These are phyloP conservation scores for Aspiorhynchus laticeps DNA, from an alignment of 2,113 vertebrate genomes.

Conservation along the genomic window DNA sequence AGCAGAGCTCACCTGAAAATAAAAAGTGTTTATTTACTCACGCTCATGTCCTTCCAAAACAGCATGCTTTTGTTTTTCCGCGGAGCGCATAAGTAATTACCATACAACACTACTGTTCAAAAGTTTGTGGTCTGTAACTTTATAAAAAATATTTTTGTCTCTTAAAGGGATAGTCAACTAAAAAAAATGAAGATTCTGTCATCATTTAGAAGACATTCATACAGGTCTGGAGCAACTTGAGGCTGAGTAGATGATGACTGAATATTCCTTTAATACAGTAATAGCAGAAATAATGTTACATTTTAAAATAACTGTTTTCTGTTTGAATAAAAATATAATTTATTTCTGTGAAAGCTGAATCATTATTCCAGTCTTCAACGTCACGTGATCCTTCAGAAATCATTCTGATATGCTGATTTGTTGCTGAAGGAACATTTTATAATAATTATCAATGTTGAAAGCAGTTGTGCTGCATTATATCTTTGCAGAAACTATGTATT, in stretches of 20 bases:
- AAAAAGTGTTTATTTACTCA: background rate
- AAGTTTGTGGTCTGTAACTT: too few species aligned
- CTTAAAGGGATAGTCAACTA: too few species aligned
- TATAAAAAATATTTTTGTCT: too few species aligned
- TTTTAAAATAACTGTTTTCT: background rate
- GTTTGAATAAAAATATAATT: background rate
- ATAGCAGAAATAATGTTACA: background rate
- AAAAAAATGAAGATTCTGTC: too few species aligned
- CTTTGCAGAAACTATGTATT: too few species aligned
- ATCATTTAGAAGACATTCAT: too few species aligned
- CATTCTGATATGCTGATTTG: background rate
- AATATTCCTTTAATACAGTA: too few species aligned
- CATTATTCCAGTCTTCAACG: background rate
- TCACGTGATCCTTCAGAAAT: background rate
- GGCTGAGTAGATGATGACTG: too few species aligned
- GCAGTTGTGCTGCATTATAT: too few species aligned
- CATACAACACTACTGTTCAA: background rate
- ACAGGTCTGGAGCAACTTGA: too few species aligned
- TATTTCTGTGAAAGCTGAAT: background rate
- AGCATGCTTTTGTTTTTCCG: background rate
- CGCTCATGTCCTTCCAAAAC: background rate
- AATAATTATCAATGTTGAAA: background rate
- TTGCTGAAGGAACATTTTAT: background rate
- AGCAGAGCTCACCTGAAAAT: background rate
- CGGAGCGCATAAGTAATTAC: background rate